These are phyloP conservation scores for Aleiodes testaceus DNA, from an alignment of 2,888 invertebrate genomes.

Conservation along the genomic window DNA sequence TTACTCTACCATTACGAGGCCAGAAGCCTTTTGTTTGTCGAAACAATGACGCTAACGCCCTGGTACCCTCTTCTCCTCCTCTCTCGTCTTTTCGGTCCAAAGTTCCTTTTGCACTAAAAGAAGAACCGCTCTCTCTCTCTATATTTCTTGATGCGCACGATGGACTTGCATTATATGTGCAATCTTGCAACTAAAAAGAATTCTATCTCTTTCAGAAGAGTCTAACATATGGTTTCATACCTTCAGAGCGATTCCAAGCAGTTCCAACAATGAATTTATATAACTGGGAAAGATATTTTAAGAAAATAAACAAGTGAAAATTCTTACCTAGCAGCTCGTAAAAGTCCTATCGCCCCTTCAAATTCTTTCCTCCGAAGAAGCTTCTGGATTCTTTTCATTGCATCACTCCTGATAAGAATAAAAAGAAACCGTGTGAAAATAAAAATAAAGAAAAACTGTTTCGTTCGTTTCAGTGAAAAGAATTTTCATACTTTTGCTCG, in stretches of 20 bases:
- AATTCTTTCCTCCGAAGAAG: slow-evolving; percentile 82
- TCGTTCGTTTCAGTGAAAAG: slow-evolving; percentile 33
- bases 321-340: slow-evolving; percentile 83
- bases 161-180: slow-evolving; percentile 54
- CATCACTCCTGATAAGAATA: slow-evolving; percentile 79
- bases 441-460: slow-evolving; percentile 33
- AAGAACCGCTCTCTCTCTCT: slow-evolving; percentile 45
- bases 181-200: slow-evolving; percentile 10
- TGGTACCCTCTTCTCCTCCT: slow-evolving; percentile 40
- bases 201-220: too few species aligned
- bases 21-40: slow-evolving; percentile 53
- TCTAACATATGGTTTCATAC: too few species aligned
- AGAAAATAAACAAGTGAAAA: slow-evolving; percentile 33
- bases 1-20: slow-evolving; percentile 52
- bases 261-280: neutral
- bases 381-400: slow-evolving; percentile 90
- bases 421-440: slow-evolving; percentile 43
- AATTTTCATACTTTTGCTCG: slow-evolving; percentile 84
- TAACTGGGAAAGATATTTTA: neutral
- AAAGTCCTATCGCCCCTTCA: slow-evolving; percentile 85
- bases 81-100: neutral
- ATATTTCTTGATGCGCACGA: slow-evolving; percentile 42
- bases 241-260: neutral
- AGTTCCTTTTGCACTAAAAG: slow-evolving; percentile 7
- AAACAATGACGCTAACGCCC: slow-evolving; percentile 55